These are phyloP conservation scores for Camponotus pennsylvanicus DNA, from an alignment of 1,140 invertebrate genomes.

Conservation along the genomic window DNA sequence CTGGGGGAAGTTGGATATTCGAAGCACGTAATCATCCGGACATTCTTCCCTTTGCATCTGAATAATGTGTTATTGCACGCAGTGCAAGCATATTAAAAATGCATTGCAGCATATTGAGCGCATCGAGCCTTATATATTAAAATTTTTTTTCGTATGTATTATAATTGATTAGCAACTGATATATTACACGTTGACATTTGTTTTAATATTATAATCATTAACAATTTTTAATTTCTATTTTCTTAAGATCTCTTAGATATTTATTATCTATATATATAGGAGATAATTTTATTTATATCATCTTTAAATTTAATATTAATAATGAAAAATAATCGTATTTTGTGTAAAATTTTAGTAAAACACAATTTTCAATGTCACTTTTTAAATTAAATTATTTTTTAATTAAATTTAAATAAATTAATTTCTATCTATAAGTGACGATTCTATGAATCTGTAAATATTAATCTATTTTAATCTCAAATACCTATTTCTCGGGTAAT, in stretches of 20 bases:
- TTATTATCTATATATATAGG: too few species aligned
- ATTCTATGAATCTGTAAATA: background rate
- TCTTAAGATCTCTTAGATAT: background rate
- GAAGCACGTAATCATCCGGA: slow-evolving; percentile 42
- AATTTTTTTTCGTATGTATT: background rate
- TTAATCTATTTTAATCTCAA: background rate
- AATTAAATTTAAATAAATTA: too few species aligned
- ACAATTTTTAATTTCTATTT: background rate
- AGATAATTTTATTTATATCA: too few species aligned
- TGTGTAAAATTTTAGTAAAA: background rate
- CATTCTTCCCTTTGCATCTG: slow-evolving; percentile 41
- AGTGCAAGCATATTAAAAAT: slow-evolving; percentile 39
- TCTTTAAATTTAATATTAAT: background rate
- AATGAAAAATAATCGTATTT: background rate
- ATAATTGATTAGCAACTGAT: background rate
- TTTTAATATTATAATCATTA: background rate
- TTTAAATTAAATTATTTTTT: background rate
- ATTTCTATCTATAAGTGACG: background rate
- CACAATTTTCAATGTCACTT: background rate
- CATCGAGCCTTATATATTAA: too few species aligned
- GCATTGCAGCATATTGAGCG: slow-evolving; percentile 12
- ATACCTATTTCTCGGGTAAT: background rate
- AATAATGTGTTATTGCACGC: slow-evolving; percentile 45
- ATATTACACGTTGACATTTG: background rate
- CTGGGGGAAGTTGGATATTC: slow-evolving; percentile 44